These are phyloP conservation scores for Okamejei kenojei DNA, from an alignment of 2,797 vertebrate species.

Conservation along the genomic window DNA sequence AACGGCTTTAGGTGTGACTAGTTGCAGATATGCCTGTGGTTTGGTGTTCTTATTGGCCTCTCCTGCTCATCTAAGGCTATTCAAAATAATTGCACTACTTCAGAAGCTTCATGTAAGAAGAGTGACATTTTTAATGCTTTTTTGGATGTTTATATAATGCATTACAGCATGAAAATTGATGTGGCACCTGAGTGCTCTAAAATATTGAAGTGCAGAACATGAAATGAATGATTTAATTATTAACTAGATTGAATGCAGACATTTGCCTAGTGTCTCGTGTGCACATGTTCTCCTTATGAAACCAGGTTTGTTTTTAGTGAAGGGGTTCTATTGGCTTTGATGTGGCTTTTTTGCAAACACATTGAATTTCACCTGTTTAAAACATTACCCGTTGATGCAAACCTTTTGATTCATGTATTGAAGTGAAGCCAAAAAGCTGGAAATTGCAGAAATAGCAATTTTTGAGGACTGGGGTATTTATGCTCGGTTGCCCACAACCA, in stretches of 20 bases:
- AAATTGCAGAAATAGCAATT: background rate
- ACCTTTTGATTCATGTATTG: background rate
- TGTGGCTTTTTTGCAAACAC: background rate
- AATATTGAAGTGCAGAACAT: conserved; percentile 8
- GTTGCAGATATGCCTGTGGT: background rate
- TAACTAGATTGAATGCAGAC: background rate
- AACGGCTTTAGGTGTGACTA: background rate
- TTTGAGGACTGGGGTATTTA: background rate
- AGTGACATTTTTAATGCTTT: background rate
- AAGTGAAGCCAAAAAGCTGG: background rate
- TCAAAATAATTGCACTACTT: background rate
- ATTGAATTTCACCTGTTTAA: conserved; percentile 18
- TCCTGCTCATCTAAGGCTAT: background rate
- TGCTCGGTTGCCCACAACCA: no score
- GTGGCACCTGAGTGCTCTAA: conserved; percentile 14
- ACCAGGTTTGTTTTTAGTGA: background rate
- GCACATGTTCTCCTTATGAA: background rate
- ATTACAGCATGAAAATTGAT: background rate
- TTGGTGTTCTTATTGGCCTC: background rate
- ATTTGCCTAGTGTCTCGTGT: background rate
- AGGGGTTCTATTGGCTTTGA: background rate
- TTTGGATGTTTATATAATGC: background rate
- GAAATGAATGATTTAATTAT: conserved; percentile 12
- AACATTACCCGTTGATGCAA: conserved; percentile 15
- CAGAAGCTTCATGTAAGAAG: background rate